phyloP scores from a whole-genome alignment of 2,888 invertebrate genomes.

The Scaptomyza reducta region DNA sequence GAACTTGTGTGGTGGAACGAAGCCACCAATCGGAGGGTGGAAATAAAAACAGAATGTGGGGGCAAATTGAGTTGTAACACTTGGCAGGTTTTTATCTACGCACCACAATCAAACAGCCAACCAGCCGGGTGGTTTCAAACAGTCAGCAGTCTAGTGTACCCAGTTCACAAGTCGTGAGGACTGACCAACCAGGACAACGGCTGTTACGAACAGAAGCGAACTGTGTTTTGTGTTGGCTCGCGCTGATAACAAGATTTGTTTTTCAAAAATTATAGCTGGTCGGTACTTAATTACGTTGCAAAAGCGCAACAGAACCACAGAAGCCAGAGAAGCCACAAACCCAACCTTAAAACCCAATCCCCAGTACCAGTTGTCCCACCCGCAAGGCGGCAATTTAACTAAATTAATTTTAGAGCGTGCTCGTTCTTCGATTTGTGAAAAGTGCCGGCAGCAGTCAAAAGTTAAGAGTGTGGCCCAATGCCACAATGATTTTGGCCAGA shows the following conservation, averaged over 20 bases:
- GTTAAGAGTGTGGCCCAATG: constrained; percentile 58
- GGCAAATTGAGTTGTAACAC: constrained; percentile 77
- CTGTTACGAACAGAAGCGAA: constrained; percentile 24
- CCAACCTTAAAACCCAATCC: constrained; percentile 10
- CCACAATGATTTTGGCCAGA: constrained; percentile 71
- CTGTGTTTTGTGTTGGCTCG: constrained; percentile 68
- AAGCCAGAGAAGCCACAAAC: constrained; percentile 22
- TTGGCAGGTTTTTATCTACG: constrained; percentile 80
- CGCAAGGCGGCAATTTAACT: constrained; percentile 63
- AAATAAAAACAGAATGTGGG: not conserved
- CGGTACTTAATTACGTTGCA: constrained; percentile 73
- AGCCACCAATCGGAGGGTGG: constrained; percentile 55
- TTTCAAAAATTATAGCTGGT: constrained; percentile 67
- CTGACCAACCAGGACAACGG: constrained; percentile 39
- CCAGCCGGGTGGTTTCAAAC: constrained; percentile 22
- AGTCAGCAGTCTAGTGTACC: constrained; percentile 14
- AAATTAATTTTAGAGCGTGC: constrained; percentile 77
- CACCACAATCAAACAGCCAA: constrained; percentile 67
- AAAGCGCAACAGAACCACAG: constrained; percentile 69
- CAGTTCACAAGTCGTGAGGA: constrained; percentile 23
- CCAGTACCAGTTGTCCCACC: not conserved
- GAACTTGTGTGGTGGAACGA: constrained; percentile 77
- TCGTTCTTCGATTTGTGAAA: constrained; percentile 61
- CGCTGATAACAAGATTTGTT: constrained; percentile 79
- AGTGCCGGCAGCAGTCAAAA: constrained; percentile 52